These are phyloP conservation scores for Orchesella flavescens DNA, from an alignment of 2,888 invertebrate genomes.

Conservation along the genomic window DNA sequence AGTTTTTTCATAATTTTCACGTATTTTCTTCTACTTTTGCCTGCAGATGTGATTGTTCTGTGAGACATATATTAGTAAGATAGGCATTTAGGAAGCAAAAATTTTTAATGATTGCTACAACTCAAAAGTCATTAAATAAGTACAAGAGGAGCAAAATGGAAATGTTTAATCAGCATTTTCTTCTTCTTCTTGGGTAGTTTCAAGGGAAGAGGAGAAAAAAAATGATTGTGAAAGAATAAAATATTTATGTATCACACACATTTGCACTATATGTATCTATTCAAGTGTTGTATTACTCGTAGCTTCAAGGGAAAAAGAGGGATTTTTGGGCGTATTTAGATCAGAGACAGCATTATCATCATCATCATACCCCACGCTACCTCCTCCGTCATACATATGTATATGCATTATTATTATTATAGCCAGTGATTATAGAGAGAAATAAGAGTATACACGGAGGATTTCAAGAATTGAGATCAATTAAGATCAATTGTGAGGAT, in stretches of 20 bases:
- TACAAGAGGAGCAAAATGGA: constrained; percentile 13
- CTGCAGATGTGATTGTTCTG: constrained; percentile 50
- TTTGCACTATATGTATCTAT: not conserved
- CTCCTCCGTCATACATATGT: not conserved
- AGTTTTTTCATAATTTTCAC: constrained; percentile 6
- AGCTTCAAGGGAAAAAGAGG: constrained; percentile 60
- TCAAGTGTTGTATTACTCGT: constrained; percentile 4
- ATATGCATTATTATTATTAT: too few relatives aligned
- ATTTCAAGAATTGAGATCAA: constrained; percentile 72
- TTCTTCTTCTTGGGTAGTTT: constrained; percentile 22
- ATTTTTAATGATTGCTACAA: constrained; percentile 39
- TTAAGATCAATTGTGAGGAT: constrained; percentile 72
- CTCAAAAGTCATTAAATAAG: constrained; percentile 58
- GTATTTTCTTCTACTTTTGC: constrained; percentile 15
- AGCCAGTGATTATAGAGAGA: constrained; percentile 50
- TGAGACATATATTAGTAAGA: not conserved
- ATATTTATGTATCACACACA: constrained; percentile 18
- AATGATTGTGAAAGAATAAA: constrained; percentile 17
- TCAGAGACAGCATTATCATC: constrained; percentile 37
- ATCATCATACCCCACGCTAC: constrained; percentile 51
- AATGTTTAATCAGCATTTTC: constrained; percentile 52
- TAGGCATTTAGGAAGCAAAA: not conserved
- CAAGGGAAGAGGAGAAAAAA: constrained; percentile 36
- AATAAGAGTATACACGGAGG: constrained; percentile 31
- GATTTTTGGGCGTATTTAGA: constrained; percentile 63